A percentile compares a stretch with the other conserved stretches of the same genome.
These are phyloP conservation scores for Athalia rosae DNA, from an alignment of 2,888 invertebrate species.

Conservation along the genomic window DNA sequence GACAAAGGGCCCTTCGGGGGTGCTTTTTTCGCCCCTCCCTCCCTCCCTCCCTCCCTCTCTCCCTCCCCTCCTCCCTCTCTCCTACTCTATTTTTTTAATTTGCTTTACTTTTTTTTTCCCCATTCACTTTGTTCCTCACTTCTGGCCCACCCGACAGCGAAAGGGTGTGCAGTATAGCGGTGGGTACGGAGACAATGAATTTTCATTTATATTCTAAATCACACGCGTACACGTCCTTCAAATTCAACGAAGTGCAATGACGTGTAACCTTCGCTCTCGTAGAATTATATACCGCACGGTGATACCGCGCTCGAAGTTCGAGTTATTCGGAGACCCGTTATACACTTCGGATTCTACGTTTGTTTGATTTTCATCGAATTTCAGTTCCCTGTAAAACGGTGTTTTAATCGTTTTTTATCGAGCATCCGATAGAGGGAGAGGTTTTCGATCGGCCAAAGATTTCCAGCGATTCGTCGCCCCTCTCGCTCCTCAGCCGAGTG, in stretches of 20 bases:
- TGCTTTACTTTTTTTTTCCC: neutral
- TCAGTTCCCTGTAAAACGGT: too few relatives aligned
- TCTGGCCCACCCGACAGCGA: neutral
- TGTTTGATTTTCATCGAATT: too few relatives aligned
- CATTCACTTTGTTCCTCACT: neutral
- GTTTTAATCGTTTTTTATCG: too few relatives aligned
- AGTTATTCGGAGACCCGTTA: too few relatives aligned
- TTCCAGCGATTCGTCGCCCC: neutral
- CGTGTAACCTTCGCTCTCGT: too few relatives aligned
- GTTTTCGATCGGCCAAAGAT: too few relatives aligned
- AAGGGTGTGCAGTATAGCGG: conserved; percentile 55
- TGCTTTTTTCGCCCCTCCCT: conserved; percentile 22
- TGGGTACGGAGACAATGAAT: conserved; percentile 61
- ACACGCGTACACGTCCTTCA: conserved; percentile 28
- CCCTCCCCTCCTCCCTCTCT: neutral
- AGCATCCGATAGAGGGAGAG: too few relatives aligned
- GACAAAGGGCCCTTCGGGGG: conserved; percentile 55
- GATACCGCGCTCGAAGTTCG: too few relatives aligned
- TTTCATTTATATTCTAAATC: conserved; percentile 70
- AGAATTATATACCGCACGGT: neutral
- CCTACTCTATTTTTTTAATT: neutral
- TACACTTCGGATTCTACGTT: too few relatives aligned
- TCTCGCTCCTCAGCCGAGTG: neutral
- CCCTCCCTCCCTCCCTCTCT: neutral
- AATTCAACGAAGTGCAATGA: too few relatives aligned